Evolutionary conservation across 2,888 invertebrate species (phyloP).

Genomic region (Aphodius sticticus): DNA sequence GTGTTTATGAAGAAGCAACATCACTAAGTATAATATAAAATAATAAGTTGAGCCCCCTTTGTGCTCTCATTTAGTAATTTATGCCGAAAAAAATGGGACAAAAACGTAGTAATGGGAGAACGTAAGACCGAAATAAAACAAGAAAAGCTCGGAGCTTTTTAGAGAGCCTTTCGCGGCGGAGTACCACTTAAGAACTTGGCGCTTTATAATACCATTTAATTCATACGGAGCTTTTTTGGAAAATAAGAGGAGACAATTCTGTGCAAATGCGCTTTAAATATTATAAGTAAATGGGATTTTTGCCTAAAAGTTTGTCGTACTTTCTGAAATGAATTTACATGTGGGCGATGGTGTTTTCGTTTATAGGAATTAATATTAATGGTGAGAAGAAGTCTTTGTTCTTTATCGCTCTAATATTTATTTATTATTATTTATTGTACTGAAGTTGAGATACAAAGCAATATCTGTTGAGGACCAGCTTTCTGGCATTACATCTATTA

Average conservation of each 20-base stretch:
- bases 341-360: too few species aligned
- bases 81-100: background rate
- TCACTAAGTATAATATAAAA: too few species aligned
- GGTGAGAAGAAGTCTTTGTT: too few species aligned
- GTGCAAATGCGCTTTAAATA: background rate
- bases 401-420: too few species aligned
- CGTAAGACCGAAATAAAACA: constrained; percentile 4
- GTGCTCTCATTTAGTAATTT: background rate
- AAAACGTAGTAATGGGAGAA: background rate
- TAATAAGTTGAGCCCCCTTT: background rate
- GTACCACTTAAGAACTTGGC: background rate
- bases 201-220: constrained; percentile 4
- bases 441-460: too few species aligned
- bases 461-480: too few species aligned
- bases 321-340: background rate
- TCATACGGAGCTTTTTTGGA: background rate
- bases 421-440: too few species aligned
- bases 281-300: background rate
- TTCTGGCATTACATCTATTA: too few species aligned
- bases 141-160: background rate
- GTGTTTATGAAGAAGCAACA: too few species aligned
- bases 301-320: background rate
- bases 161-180: background rate
- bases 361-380: too few species aligned
- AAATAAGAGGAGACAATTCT: background rate